Evolutionary conservation across 2,113 vertebrate species (phyloP).

Genomic region (Sterna hirundo): DNA sequence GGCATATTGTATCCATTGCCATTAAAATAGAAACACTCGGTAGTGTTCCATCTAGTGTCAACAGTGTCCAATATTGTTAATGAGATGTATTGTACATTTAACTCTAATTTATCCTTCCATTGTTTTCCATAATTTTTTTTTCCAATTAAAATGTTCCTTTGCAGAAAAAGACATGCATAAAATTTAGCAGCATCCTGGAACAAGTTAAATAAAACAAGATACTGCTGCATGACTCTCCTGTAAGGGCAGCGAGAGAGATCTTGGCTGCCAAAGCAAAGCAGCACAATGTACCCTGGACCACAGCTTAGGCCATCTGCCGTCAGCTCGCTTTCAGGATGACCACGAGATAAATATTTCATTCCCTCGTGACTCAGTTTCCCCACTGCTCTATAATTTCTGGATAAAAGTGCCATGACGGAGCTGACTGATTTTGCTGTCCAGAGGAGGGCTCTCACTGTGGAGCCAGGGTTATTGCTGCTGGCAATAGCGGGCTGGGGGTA

Average conservation of each 20-base stretch:
- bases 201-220: not conserved
- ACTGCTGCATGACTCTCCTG: not conserved
- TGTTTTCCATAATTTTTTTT: not conserved
- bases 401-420: not conserved
- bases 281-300: not conserved
- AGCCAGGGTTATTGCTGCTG: not conserved
- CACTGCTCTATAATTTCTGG: not conserved
- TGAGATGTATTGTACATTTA: not conserved
- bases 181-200: not conserved
- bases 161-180: not conserved
- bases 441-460: not conserved
- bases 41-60: not conserved
- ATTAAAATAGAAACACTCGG: not conserved
- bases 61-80: not conserved
- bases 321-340: not conserved
- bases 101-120: not conserved
- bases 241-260: not conserved
- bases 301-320: not conserved
- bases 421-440: not conserved
- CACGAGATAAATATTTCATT: not conserved
- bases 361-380: not conserved
- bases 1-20: not conserved
- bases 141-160: not conserved
- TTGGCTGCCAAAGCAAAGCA: not conserved
- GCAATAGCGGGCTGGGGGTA: no score